A percentile compares a stretch with the other conserved stretches of the same genome.
phyloP scores from a whole-genome alignment of 2,888 invertebrate species.

The Clanis bilineata region DNA sequence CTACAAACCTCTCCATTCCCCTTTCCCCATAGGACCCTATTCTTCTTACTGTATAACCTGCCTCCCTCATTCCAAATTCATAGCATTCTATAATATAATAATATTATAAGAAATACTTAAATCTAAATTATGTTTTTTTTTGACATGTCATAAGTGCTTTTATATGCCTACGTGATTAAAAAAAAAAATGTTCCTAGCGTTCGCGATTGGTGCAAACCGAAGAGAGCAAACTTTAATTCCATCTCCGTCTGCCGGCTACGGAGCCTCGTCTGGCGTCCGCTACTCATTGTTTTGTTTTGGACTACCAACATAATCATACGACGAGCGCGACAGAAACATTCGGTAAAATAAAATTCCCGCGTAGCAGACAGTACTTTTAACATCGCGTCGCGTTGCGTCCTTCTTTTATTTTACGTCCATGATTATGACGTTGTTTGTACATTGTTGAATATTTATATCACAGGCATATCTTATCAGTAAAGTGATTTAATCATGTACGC shows the following conservation, averaged over 20 bases:
- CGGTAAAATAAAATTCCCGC: constrained; percentile 40
- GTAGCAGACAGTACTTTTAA: constrained; percentile 55
- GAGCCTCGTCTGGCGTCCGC: constrained; percentile 8
- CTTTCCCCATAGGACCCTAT: too few relatives aligned
- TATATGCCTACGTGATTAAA: too few relatives aligned
- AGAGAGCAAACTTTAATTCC: constrained; percentile 65
- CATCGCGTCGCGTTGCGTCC: too few relatives aligned
- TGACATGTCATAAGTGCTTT: too few relatives aligned
- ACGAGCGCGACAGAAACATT: constrained; percentile 39
- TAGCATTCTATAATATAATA: too few relatives aligned
- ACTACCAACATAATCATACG: constrained; percentile 29
- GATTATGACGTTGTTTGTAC: background rate
- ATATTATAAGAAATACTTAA: too few relatives aligned
- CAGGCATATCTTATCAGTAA: background rate
- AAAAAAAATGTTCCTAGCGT: too few relatives aligned
- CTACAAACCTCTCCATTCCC: too few relatives aligned
- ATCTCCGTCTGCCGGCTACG: constrained; percentile 60
- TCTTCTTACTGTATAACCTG: too few relatives aligned
- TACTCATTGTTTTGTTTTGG: constrained; percentile 54
- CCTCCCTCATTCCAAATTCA: too few relatives aligned
- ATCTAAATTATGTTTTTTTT: too few relatives aligned
- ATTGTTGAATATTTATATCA: background rate
- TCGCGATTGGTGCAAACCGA: constrained; percentile 76
- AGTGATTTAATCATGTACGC: background rate
- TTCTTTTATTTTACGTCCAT: too few relatives aligned